Conservation (phyloP, 2,797 vertebrate species). For the Jordanella pulchra region DNA sequence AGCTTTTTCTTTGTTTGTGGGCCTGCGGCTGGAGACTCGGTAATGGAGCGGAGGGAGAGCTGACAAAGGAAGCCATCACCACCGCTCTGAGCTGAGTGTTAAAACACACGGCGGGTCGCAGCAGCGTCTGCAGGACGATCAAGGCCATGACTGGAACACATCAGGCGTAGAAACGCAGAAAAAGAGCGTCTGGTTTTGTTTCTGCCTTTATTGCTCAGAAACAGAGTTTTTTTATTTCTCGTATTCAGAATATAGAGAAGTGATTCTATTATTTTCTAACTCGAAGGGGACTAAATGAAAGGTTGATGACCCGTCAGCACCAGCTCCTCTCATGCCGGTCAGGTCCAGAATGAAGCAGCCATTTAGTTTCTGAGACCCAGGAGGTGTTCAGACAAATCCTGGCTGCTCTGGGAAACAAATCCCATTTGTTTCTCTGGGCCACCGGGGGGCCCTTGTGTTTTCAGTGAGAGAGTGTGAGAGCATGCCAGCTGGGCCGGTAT, state of each 20-base stretch:
- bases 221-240: slow-evolving; percentile 1
- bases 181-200: neutral
- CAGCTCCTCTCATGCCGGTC: slow-evolving; percentile 1
- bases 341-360: slow-evolving; percentile 31
- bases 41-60: slow-evolving; percentile 58
- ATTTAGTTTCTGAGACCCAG: slow-evolving; percentile 48
- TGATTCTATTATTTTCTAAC: slow-evolving; percentile 9
- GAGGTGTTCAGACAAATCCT: slow-evolving; percentile 36
- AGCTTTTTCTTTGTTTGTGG: slow-evolving; percentile 35
- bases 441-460: slow-evolving; percentile 41
- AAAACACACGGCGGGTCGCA: slow-evolving; percentile 37
- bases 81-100: slow-evolving; percentile 22
- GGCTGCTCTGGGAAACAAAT: slow-evolving; percentile 44
- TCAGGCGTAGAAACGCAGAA: no score
- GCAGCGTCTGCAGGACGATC: neutral
- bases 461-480: slow-evolving; percentile 56
- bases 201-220: neutral
- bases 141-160: no score
- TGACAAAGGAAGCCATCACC: slow-evolving; percentile 57
- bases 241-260: neutral
- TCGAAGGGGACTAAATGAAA: slow-evolving; percentile 39
- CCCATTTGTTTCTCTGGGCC: slow-evolving; percentile 41
- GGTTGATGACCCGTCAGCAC: slow-evolving; percentile 24
- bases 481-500: slow-evolving; percentile 55
- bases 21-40: slow-evolving; percentile 37